phyloP scores from a whole-genome alignment of 2,113 vertebrate genomes.

The Scytalopus superciliaris region DNA sequence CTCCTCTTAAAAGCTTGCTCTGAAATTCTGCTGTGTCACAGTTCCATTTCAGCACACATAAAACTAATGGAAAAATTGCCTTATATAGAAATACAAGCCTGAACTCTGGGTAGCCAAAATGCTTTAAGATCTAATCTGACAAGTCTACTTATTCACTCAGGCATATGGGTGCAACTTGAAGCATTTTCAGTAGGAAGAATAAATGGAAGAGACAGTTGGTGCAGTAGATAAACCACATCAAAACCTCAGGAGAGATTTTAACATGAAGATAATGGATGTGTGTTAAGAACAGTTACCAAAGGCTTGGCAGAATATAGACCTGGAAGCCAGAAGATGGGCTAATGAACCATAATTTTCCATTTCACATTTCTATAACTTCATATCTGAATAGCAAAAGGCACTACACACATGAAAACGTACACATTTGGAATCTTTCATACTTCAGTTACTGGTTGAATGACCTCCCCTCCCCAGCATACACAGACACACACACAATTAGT shows the following conservation, averaged over 20 bases:
- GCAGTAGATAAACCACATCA: neutral
- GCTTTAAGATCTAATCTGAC: neutral
- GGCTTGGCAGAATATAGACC: neutral
- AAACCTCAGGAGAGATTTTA: neutral
- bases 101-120: neutral
- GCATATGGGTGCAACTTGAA: neutral
- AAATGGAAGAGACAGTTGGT: neutral
- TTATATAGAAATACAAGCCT: neutral
- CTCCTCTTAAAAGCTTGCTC: neutral
- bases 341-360: neutral
- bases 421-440: neutral
- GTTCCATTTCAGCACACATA: neutral
- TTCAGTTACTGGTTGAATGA: neutral
- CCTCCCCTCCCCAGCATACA: neutral
- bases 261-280: neutral
- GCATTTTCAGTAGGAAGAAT: neutral
- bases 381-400: neutral
- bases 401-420: neutral
- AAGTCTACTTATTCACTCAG: neutral
- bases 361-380: neutral
- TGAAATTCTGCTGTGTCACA: neutral
- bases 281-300: neutral
- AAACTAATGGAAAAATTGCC: neutral
- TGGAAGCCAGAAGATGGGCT: neutral
- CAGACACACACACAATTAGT: neutral